Percentiles rank a stretch among this genome's conserved stretches.
Evolutionary conservation across 2,113 vertebrate genomes (phyloP).

Genomic region (Nothocercus nigrocapillus): DNA sequence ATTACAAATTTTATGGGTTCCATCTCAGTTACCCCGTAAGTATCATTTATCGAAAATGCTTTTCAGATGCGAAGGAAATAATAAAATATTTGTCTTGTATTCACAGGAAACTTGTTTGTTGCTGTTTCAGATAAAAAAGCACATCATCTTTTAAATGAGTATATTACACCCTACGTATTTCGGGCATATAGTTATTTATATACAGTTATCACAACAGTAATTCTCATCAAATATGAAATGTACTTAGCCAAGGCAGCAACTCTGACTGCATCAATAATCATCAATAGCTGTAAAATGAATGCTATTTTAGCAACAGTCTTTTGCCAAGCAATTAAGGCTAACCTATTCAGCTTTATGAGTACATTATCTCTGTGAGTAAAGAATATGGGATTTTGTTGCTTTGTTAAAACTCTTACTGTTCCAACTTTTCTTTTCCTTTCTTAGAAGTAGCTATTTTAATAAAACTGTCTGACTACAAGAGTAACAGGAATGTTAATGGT

Average conservation of each 20-base stretch:
- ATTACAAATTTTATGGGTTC: neutral
- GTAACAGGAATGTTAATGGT: neutral
- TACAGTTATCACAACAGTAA: neutral
- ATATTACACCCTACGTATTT: neutral
- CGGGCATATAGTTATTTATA: neutral
- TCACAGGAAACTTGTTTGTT: neutral
- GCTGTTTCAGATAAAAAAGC: neutral
- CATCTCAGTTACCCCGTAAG: neutral
- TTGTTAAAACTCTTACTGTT: neutral
- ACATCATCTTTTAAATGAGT: neutral
- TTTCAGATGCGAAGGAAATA: neutral
- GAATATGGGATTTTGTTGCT: neutral
- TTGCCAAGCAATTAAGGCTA: neutral
- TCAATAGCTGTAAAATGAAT: conserved; percentile 3
- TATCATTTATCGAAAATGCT: neutral
- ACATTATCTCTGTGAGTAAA: neutral
- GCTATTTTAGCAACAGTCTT: neutral
- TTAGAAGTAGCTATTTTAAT: neutral
- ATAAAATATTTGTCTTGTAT: neutral
- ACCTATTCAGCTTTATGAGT: neutral
- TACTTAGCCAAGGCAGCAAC: neutral
- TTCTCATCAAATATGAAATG: neutral
- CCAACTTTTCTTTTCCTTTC: neutral
- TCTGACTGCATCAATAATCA: neutral
- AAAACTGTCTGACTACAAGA: neutral